phyloP scores from a whole-genome alignment of 2,888 invertebrate genomes.

The Drosophila neonasuta region DNA sequence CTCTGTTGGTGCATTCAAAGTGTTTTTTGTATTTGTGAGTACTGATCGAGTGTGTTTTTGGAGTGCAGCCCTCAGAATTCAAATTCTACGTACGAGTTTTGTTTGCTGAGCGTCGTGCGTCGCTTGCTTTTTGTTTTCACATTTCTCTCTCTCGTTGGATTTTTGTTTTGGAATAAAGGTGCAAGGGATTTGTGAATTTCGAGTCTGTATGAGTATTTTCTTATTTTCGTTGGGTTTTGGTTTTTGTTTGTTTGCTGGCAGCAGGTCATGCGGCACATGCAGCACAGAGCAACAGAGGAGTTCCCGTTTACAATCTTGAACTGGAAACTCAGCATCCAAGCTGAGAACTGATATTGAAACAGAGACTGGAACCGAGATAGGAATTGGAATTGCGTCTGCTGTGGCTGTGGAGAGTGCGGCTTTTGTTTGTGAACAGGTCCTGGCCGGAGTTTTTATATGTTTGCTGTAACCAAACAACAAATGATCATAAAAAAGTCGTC shows the following conservation, averaged over 20 bases:
- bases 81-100: conserved; percentile 51
- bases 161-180: conserved; percentile 56
- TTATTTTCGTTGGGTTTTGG: conserved; percentile 33
- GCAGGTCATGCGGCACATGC: conserved; percentile 57
- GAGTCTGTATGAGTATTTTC: conserved; percentile 30
- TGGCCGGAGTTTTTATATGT: conserved; percentile 65
- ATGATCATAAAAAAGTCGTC: conserved; percentile 64
- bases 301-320: conserved; percentile 42
- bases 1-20: conserved; percentile 36
- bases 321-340: conserved; percentile 41
- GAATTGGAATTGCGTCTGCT: conserved; percentile 2
- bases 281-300: conserved; percentile 46
- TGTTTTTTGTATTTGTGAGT: conserved; percentile 30
- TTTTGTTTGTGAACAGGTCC: conserved; percentile 61
- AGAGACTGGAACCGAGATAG: conserved; percentile 19
- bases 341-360: conserved; percentile 14
- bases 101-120: conserved; percentile 66
- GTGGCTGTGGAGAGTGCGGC: conserved; percentile 32
- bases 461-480: conserved; percentile 74
- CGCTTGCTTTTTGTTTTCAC: conserved; percentile 51
- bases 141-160: conserved; percentile 2
- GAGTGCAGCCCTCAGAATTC: conserved; percentile 34
- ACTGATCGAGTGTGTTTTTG: conserved; percentile 30
- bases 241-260: conserved; percentile 62
- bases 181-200: conserved; percentile 58